Evolutionary conservation across 2,888 invertebrate species (phyloP).

Genomic region (Phytoseiulus persimilis): DNA sequence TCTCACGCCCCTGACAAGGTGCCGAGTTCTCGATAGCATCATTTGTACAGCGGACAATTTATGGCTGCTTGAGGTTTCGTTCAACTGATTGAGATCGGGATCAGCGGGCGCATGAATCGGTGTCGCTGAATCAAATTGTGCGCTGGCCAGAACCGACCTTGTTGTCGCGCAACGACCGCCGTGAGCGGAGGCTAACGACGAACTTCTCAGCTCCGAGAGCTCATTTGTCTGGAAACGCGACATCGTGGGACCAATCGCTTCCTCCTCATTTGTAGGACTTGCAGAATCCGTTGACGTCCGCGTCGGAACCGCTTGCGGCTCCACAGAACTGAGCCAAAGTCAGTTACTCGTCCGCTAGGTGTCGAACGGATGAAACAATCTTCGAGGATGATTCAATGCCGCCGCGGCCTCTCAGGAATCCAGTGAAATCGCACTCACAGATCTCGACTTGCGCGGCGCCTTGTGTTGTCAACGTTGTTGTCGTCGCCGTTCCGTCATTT

Average conservation of each 20-base stretch:
- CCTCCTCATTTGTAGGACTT: too few relatives aligned
- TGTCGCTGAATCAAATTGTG: background rate
- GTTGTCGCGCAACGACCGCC: background rate
- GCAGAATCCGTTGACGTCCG: too few relatives aligned
- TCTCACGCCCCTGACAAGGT: background rate
- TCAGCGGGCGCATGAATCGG: background rate
- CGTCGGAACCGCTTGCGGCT: too few relatives aligned
- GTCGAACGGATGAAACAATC: background rate
- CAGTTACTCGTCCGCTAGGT: too few relatives aligned
- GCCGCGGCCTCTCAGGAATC: background rate
- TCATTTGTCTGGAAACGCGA: background rate
- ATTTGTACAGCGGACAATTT: background rate
- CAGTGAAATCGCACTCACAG: background rate
- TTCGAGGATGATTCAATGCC: background rate
- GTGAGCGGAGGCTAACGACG: background rate
- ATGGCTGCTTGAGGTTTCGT: background rate
- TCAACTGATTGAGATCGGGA: background rate
- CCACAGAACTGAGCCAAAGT: too few relatives aligned
- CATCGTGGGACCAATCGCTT: too few relatives aligned
- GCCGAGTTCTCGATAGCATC: background rate
- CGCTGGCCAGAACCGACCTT: background rate
- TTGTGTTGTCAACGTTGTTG: background rate
- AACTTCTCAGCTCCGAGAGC: background rate
- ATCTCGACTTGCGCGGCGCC: background rate
- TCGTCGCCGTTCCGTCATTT: background rate